Evolutionary conservation across 35 echinoderm and acorn worm species (phyloP).

Genomic region (Eucidaris tribuloides): DNA sequence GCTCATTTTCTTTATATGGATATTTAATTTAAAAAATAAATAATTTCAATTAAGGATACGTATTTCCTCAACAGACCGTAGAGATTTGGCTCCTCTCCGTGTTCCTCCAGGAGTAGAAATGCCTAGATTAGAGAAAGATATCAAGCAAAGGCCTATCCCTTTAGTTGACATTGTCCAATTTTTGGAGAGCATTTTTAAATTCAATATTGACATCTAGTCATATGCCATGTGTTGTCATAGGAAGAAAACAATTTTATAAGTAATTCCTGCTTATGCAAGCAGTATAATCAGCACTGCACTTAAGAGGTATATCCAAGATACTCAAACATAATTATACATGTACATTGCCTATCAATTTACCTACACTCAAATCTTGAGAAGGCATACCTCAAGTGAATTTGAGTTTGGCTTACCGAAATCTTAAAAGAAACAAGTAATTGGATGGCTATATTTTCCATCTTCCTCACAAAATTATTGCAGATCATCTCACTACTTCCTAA

Average conservation of each 20-base stretch:
- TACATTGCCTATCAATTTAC: too few relatives aligned
- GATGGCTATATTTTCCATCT: too few relatives aligned
- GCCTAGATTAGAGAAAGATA: constrained; percentile 1
- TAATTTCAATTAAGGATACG: constrained; percentile 58
- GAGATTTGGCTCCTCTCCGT: neutral
- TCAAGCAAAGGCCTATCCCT: neutral
- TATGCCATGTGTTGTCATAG: too few relatives aligned
- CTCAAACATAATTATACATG: too few relatives aligned
- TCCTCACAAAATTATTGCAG: too few relatives aligned
- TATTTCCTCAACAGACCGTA: constrained; percentile 54
- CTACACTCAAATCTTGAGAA: too few relatives aligned
- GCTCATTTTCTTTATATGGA: neutral
- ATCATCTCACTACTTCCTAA: too few relatives aligned
- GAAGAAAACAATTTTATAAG: neutral
- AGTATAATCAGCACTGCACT: neutral
- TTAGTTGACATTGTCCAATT: too few relatives aligned
- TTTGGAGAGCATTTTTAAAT: neutral
- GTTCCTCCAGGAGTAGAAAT: constrained; percentile 42
- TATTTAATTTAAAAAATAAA: neutral
- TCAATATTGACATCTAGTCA: too few relatives aligned
- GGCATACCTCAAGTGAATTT: too few relatives aligned
- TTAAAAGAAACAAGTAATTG: too few relatives aligned
- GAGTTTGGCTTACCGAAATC: too few relatives aligned
- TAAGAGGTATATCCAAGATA: neutral
- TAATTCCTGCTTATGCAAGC: neutral